These are phyloP conservation scores for Helarctos malayanus DNA, from an alignment of 2,797 vertebrate species.

Conservation along the genomic window DNA sequence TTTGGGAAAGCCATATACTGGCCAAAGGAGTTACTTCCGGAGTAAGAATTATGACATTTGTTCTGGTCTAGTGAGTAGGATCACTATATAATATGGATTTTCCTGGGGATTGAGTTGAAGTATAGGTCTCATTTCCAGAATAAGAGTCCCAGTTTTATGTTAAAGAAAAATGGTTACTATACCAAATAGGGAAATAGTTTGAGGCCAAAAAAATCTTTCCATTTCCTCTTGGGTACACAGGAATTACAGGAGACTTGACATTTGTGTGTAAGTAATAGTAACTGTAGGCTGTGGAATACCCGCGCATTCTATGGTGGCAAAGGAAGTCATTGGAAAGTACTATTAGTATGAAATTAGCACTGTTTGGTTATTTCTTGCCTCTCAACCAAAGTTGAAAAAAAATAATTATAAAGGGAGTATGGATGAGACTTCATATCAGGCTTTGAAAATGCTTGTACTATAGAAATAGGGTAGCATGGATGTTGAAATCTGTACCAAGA, in stretches of 20 bases:
- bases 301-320: background rate
- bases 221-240: background rate
- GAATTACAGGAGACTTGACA: background rate
- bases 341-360: background rate
- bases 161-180: background rate
- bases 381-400: background rate
- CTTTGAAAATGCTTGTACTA: background rate
- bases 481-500: background rate
- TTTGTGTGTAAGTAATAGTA: background rate
- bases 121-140: background rate
- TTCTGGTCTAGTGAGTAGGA: background rate
- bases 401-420: background rate
- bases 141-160: background rate
- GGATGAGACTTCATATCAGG: background rate
- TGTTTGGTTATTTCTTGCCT: background rate
- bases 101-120: background rate
- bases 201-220: background rate
- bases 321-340: background rate
- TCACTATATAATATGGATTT: background rate
- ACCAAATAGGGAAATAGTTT: background rate
- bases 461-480: background rate
- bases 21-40: background rate
- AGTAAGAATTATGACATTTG: background rate
- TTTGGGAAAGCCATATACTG: background rate
- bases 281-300: background rate